Evolutionary conservation across 2,113 vertebrate genomes (phyloP), one percentile per base, ranked within the genome.

Genomic region (Mugil cephalus): DNA sequence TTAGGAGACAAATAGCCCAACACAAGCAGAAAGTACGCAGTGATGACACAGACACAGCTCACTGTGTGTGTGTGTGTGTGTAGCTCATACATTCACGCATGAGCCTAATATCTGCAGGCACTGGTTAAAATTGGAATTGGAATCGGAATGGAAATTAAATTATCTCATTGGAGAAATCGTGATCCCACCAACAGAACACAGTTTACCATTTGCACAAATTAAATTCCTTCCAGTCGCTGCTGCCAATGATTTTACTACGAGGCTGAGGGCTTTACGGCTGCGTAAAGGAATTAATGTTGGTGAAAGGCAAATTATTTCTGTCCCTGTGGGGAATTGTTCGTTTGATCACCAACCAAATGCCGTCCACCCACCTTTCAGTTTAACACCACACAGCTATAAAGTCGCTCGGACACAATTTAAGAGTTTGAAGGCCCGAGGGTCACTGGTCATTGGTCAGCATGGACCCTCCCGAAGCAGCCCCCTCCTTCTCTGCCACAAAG

Each of bases 401-500:
- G 19, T 53, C 48, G 10, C 45, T 11, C 1, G 0, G 40, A 21
- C 47, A 18, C 76, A 36, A 47, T 59, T 36, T 12, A 7, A 38
- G 43, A 30, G 69, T 17, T 10, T 42, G 24, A 9, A 35, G 65
- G 54, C 64, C 71, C 6, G 54, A 13, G 70, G 77, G 58, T 80
- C 80, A 77, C n/a, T 64, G 80, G 77, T 61, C 71, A 77, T 72
- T 55, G 58, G 77, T 69, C 62, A 70, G 59, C 46, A 10, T 30
- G 47, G 72, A 77, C 52, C 43, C 64, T 66, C 53, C 24, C 55
- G 53, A 10, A 55, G 53, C 76, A 55, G 69, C 69, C 69, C 30
- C 74, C 81, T 82, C 82, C 79, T 69, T 4, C 74, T 71, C 66
- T n/a, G 24, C 62, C 84, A 46, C 64, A 58, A 40, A 60, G 59